These are phyloP conservation scores for Lumbricus terrestris DNA, from an alignment of 2,888 invertebrate species.

Conservation along the genomic window DNA sequence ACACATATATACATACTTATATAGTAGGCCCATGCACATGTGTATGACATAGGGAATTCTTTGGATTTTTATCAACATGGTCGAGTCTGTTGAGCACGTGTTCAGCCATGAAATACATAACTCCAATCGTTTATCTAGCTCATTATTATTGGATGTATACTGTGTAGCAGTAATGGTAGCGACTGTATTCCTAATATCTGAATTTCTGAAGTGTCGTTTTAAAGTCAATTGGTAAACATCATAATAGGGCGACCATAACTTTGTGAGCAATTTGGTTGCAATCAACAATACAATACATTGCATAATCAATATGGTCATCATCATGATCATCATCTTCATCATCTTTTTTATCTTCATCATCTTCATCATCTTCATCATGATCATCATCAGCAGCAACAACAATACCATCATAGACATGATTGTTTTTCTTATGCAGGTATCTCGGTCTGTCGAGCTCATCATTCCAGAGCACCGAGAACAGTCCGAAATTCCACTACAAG, in stretches of 20 bases:
- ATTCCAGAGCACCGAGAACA: conserved; percentile 54
- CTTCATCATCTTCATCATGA: background rate
- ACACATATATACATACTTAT: too few relatives aligned
- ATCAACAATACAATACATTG: background rate
- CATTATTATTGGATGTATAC: background rate
- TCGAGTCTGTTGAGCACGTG: background rate
- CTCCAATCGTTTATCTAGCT: background rate
- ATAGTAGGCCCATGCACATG: too few relatives aligned
- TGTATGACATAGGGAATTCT: background rate
- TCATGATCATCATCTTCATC: background rate
- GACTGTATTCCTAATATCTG: too few relatives aligned
- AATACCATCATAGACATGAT: background rate
- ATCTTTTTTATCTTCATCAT: too few relatives aligned
- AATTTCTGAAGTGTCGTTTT: too few relatives aligned
- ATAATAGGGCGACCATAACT: too few relatives aligned
- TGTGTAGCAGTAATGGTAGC: background rate
- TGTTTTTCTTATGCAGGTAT: conserved; percentile 56
- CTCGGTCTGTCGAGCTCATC: conserved; percentile 61
- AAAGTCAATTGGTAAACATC: too few relatives aligned
- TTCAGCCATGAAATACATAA: background rate
- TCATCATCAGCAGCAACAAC: background rate
- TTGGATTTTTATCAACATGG: background rate
- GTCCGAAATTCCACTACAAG: conserved; percentile 46
- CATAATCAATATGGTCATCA: background rate
- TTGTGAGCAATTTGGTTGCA: too few relatives aligned